Evolutionary conservation across 2,113 vertebrate species (phyloP).

Genomic region (Leuciscus idus): DNA sequence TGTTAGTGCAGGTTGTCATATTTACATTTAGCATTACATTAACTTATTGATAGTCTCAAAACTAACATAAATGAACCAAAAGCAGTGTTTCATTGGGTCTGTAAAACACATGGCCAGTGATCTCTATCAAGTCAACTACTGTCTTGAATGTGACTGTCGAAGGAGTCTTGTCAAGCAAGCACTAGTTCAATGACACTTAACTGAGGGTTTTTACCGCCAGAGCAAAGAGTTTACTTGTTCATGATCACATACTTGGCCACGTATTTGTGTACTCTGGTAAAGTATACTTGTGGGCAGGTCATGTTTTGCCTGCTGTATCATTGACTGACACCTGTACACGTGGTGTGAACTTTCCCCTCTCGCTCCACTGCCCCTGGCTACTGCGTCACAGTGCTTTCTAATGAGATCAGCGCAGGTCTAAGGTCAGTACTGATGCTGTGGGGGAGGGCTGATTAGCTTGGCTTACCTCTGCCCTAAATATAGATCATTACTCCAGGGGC

Average conservation of each 20-base stretch:
- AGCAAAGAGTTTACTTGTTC: neutral
- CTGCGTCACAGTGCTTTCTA: neutral
- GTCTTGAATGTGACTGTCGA: neutral
- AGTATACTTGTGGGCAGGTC: neutral
- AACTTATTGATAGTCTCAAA: neutral
- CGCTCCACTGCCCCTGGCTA: neutral
- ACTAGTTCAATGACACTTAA: neutral
- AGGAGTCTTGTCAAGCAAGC: neutral
- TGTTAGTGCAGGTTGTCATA: neutral
- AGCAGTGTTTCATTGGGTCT: neutral
- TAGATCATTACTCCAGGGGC: constrained; percentile 57
- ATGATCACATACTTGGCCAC: neutral
- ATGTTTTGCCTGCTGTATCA: neutral
- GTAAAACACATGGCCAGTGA: neutral
- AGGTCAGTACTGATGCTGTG: constrained; percentile 9
- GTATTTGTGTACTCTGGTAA: neutral
- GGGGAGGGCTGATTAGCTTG: constrained; percentile 62
- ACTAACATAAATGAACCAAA: neutral
- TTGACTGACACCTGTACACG: neutral
- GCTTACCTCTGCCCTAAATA: constrained; percentile 68
- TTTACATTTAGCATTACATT: neutral
- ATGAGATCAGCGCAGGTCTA: neutral
- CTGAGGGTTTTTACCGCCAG: neutral
- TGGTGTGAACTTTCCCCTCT: constrained; percentile 17
- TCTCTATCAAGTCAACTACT: neutral